These are phyloP conservation scores for Keiferia lycopersicella DNA, from an alignment of 2,888 invertebrate species.

Conservation along the genomic window DNA sequence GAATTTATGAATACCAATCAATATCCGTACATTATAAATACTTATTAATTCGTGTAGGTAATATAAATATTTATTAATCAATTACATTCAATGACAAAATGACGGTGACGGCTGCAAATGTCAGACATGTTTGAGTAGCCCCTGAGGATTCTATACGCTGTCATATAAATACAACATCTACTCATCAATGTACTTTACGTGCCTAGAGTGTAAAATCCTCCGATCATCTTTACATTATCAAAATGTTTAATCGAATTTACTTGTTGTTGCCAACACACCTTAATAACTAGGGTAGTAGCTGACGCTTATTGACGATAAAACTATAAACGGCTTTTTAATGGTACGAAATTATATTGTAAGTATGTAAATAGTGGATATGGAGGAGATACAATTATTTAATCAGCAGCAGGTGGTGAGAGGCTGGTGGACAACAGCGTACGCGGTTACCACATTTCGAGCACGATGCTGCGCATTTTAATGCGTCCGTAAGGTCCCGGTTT, in stretches of 20 bases:
- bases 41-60: not conserved
- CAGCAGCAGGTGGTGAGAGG: slow-evolving; percentile 48
- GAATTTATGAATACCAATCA: slow-evolving; percentile 8
- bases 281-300: slow-evolving; percentile 20
- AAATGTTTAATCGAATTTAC: slow-evolving; percentile 10
- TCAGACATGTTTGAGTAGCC: not conserved
- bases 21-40: slow-evolving; percentile 14
- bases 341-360: slow-evolving; percentile 44
- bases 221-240: slow-evolving; percentile 6
- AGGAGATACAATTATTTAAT: slow-evolving; percentile 52
- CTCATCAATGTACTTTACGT: slow-evolving; percentile 23
- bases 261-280: not conserved
- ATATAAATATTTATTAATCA: slow-evolving; percentile 15
- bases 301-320: slow-evolving; percentile 23
- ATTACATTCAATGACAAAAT: slow-evolving; percentile 16
- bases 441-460: too few species aligned
- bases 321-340: slow-evolving; percentile 44
- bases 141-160: slow-evolving; percentile 11
- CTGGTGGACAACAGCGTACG: slow-evolving; percentile 33
- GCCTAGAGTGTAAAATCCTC: slow-evolving; percentile 12
- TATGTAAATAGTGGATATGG: slow-evolving; percentile 36
- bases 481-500: too few species aligned
- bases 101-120: slow-evolving; percentile 7
- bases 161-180: slow-evolving; percentile 9
- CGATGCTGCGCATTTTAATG: too few species aligned